Evolutionary conservation across 92 coral and sea anemone genomes (phyloP).

Genomic region (Siderastrea siderea): DNA sequence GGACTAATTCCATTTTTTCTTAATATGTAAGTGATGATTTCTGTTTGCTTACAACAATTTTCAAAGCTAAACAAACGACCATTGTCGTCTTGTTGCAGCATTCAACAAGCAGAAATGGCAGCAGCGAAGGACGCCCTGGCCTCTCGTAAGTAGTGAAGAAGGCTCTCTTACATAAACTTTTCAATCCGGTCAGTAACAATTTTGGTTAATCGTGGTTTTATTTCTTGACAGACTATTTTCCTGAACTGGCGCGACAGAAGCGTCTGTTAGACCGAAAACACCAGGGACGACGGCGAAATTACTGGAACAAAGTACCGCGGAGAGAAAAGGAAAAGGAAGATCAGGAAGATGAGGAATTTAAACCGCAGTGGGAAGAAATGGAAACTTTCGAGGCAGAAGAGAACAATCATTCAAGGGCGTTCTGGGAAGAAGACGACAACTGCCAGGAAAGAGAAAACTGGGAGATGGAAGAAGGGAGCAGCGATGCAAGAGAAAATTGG

Average conservation of each 20-base stretch:
- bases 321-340: slow-evolving; percentile 18
- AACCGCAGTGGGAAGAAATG: slow-evolving; percentile 52
- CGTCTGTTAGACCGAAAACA: slow-evolving; percentile 86
- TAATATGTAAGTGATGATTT: neutral
- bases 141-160: slow-evolving; percentile 77
- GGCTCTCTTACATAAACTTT: neutral
- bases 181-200: neutral
- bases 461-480: neutral
- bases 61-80: neutral
- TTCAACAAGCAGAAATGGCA: slow-evolving; percentile 96
- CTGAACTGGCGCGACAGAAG: slow-evolving; percentile 96
- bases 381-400: slow-evolving; percentile 23
- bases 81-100: slow-evolving; percentile 51
- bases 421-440: neutral
- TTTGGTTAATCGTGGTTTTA: neutral
- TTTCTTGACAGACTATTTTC: slow-evolving; percentile 82
- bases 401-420: neutral
- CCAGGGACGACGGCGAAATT: slow-evolving; percentile 74
- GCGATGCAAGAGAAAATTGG: neutral
- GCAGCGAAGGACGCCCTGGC: slow-evolving; percentile 93
- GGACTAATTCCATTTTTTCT: too few species aligned
- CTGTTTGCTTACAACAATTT: neutral
- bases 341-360: slow-evolving; percentile 19
- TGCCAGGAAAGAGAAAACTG: neutral
- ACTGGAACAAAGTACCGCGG: slow-evolving; percentile 69